These are phyloP conservation scores for Ptilodon capucinus DNA, from an alignment of 2,888 invertebrate species.

Conservation along the genomic window DNA sequence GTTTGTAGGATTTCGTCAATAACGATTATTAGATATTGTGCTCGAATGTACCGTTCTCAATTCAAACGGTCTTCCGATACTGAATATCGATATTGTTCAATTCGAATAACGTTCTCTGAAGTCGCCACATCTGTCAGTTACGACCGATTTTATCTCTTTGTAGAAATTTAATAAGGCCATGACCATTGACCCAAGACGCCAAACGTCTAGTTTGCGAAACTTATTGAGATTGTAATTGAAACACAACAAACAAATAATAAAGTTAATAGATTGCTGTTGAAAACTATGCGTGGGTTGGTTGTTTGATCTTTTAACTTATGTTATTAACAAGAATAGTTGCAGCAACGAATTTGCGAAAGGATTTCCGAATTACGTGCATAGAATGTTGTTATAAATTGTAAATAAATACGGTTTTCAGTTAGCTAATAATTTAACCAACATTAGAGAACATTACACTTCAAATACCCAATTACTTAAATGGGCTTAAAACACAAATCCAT, in stretches of 20 bases:
- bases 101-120: conserved; percentile 46
- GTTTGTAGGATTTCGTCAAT: conserved; percentile 64
- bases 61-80: conserved; percentile 44
- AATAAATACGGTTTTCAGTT: too few relatives aligned
- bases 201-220: conserved; percentile 32
- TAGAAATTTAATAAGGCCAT: conserved; percentile 51
- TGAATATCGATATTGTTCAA: conserved; percentile 54
- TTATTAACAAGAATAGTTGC: not conserved
- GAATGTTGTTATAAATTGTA: too few relatives aligned
- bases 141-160: conserved; percentile 45
- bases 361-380: not conserved
- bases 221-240: conserved; percentile 16
- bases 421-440: too few relatives aligned
- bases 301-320: not conserved
- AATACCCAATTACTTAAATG: too few relatives aligned
- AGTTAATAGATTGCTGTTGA: not conserved
- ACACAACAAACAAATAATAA: not conserved
- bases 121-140: conserved; percentile 28
- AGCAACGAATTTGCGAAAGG: not conserved
- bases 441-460: too few relatives aligned
- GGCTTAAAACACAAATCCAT: too few relatives aligned
- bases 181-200: conserved; percentile 42
- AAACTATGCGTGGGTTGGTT: conserved; percentile 1
- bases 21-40: conserved; percentile 55
- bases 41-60: conserved; percentile 41